These are phyloP conservation scores for Euspilapteryx auroguttella DNA, from an alignment of 2,888 invertebrate species.

Conservation along the genomic window DNA sequence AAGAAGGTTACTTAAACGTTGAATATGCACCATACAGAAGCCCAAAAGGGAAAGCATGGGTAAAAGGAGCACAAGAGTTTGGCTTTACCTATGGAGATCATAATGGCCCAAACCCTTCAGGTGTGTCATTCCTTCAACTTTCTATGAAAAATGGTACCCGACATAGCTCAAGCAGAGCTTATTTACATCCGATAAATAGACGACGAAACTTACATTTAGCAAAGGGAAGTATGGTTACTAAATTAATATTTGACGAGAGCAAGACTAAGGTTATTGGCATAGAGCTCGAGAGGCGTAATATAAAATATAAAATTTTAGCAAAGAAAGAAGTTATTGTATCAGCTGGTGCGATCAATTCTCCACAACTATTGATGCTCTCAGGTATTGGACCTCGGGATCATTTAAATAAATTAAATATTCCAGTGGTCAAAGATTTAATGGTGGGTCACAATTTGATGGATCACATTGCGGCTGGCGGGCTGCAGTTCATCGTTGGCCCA, in stretches of 20 bases:
- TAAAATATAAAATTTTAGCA: conserved; percentile 56
- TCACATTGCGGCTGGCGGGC: conserved; percentile 66
- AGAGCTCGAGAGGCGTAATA: conserved; percentile 54
- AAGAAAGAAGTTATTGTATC: conserved; percentile 74
- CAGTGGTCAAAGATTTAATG: conserved; percentile 55
- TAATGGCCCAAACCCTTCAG: conserved; percentile 65
- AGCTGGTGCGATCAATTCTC: conserved; percentile 76
- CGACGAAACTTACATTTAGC: conserved; percentile 66
- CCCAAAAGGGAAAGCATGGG: conserved; percentile 53
- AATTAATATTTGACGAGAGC: conserved; percentile 56
- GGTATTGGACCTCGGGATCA: conserved; percentile 71
- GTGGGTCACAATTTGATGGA: conserved; percentile 74
- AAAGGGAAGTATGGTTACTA: conserved; percentile 62
- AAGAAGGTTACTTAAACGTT: conserved; percentile 59
- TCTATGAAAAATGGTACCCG: conserved; percentile 68
- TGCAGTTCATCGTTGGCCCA: conserved; percentile 56
- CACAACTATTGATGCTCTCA: conserved; percentile 78
- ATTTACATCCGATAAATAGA: conserved; percentile 60
- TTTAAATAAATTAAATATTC: conserved; percentile 55
- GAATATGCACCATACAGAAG: conserved; percentile 56
- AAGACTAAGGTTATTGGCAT: conserved; percentile 63
- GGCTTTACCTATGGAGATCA: conserved; percentile 64
- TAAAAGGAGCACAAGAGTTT: conserved; percentile 63
- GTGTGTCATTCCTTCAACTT: conserved; percentile 63
- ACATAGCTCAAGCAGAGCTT: conserved; percentile 69